Base-by-base conservation (phyloP, 2,797 vertebrate species). In the Botia kubotai region DNA sequence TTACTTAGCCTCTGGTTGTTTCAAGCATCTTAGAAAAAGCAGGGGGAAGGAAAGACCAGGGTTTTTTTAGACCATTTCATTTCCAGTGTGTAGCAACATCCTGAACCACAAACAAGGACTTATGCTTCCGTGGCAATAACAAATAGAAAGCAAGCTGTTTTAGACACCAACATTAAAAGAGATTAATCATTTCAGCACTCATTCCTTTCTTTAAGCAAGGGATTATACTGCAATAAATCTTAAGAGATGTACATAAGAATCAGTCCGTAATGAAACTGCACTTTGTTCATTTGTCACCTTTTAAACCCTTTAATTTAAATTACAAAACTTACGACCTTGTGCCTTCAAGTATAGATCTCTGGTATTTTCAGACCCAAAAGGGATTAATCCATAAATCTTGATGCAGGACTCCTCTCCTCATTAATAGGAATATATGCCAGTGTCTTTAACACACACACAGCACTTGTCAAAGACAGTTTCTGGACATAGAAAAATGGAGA, bases 131-230 rank as follows among this genome's bases (percentile, higher is more conserved):
- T 94, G 94, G 95, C 95, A 96, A 97, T 97, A 98, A 98, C 96
- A 98, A 98, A 98, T 96, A 97, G 96, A 95, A 95, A 94, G 95
- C 96, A 96, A 97, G 95, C 96, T 95, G 95, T 95, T 92, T 93
- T 91, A 96, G 96, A 97, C 96, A 94, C 96, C 94, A 93, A 94
- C 94, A 97, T 97, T 97, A 96, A 95, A 94, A 96, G 96, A 96
- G 95, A 98, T 98, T 98, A 96, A 99, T 98, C 97, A 97, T 97
- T 83, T 85, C 92, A 94, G 92, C 91, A 87, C 90, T 93, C 93
- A 94, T 92, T 92, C 93, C 95, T 96, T 94, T 95, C 94, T 96
- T 96, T 96, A 96, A 96, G 92, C 91, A 95, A 94, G 92, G 91
- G 93, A 95, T 96, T 96, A 96, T 96, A 89, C 94, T 75, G 96